Conservation (phyloP, 2,113 vertebrate species). For the Caretta caretta region DNA sequence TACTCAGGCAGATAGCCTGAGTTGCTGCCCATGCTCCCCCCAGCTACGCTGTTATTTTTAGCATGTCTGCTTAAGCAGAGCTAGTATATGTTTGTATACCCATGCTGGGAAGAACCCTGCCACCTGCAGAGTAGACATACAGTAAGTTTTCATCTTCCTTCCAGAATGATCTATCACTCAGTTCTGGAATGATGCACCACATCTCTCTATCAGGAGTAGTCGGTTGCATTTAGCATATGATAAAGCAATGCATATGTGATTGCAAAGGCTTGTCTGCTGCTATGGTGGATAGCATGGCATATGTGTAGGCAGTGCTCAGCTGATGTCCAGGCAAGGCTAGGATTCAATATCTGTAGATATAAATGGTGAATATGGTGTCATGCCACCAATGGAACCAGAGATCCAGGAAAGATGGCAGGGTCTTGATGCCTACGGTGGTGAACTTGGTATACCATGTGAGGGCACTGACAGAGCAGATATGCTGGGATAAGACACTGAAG, state of each 20-base stretch:
- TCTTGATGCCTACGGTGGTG: not conserved
- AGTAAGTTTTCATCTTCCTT: not conserved
- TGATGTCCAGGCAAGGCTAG: not conserved
- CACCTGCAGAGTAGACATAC: not conserved
- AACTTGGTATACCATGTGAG: accelerated
- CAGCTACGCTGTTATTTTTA: not conserved
- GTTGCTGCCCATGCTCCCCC: not conserved
- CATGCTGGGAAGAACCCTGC: too few relatives aligned
- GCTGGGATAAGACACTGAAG: not conserved
- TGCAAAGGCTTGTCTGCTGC: not conserved
- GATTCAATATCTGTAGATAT: accelerated
- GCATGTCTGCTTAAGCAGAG: not conserved
- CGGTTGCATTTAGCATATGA: not conserved
- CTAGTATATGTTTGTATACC: not conserved
- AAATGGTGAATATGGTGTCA: not conserved
- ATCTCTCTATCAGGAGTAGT: not conserved
- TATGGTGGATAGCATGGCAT: too few relatives aligned
- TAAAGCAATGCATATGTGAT: not conserved
- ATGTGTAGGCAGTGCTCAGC: accelerated
- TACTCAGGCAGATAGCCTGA: not conserved
- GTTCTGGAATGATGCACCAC: not conserved
- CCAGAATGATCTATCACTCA: not conserved
- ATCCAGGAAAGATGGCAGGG: not conserved
- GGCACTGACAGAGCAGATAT: not conserved
- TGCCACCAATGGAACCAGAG: not conserved